Conservation (phyloP, 1,140 invertebrate species). For the Teleopsis dalmanni region DNA sequence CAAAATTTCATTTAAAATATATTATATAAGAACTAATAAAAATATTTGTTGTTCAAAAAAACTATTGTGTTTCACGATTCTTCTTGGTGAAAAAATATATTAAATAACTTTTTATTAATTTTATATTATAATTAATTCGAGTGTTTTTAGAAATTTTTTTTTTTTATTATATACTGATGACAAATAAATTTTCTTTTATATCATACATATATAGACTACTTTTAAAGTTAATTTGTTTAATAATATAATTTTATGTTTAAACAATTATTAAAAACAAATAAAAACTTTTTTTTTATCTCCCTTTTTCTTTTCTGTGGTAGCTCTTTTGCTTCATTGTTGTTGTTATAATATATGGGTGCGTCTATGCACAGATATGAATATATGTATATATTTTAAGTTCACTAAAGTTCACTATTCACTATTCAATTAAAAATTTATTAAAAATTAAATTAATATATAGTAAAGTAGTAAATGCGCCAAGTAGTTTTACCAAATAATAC, state of each 20-base stretch:
- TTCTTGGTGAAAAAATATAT: no score
- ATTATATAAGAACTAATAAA: no score
- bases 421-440: background rate
- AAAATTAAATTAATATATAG: no score
- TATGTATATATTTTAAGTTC: background rate
- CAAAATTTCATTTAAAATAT: no score
- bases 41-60: no score
- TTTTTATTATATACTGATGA: no score
- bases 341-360: background rate
- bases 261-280: background rate
- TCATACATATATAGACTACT: background rate
- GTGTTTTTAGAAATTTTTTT: no score
- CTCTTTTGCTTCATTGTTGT: background rate
- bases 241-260: background rate
- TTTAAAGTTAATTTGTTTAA: background rate
- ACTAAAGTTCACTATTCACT: background rate
- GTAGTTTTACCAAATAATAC: no score
- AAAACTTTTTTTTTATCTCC: background rate
- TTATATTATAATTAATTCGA: no score
- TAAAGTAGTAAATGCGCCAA: no score
- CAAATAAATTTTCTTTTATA: background rate
- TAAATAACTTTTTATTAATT: no score
- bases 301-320: background rate
- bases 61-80: no score
- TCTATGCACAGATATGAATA: background rate